phyloP scores from a whole-genome alignment of 2,888 invertebrate genomes.

The Mythimna impura region DNA sequence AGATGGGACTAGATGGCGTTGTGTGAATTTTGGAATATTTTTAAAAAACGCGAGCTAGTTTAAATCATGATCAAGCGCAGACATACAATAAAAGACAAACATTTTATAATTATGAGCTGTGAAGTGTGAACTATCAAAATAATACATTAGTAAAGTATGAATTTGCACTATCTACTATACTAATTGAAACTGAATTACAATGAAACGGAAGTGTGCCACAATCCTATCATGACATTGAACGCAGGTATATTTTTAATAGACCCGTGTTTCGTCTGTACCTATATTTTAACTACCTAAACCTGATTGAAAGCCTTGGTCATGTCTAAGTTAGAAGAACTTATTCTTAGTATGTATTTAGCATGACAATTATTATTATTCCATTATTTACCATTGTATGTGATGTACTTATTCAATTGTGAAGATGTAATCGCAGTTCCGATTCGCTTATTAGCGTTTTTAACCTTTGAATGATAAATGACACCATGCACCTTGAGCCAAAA shows the following conservation, averaged over 20 bases:
- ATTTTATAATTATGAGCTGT: constrained; percentile 10
- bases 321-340: background rate
- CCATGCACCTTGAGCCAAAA: constrained; percentile 15
- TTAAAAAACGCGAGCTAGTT: too few species aligned
- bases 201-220: constrained; percentile 42
- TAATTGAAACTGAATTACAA: constrained; percentile 50
- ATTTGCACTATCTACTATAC: constrained; percentile 32
- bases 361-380: constrained; percentile 7
- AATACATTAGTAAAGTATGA: constrained; percentile 21
- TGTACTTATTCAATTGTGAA: background rate
- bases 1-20: too few species aligned
- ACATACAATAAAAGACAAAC: background rate
- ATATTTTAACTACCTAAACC: background rate
- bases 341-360: constrained; percentile 1
- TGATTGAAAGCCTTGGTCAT: constrained; percentile 3
- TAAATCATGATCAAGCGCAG: constrained; percentile 1
- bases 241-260: constrained; percentile 25
- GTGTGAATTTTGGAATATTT: too few species aligned
- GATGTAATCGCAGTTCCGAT: constrained; percentile 43
- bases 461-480: constrained; percentile 54
- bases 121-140: constrained; percentile 12
- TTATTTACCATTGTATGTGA: constrained; percentile 2
- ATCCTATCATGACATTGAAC: constrained; percentile 30
- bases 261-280: constrained; percentile 6
- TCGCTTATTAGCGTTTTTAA: constrained; percentile 34